phyloP scores from a whole-genome alignment of 2,797 vertebrate species.

The Takifugu ocellatus region DNA sequence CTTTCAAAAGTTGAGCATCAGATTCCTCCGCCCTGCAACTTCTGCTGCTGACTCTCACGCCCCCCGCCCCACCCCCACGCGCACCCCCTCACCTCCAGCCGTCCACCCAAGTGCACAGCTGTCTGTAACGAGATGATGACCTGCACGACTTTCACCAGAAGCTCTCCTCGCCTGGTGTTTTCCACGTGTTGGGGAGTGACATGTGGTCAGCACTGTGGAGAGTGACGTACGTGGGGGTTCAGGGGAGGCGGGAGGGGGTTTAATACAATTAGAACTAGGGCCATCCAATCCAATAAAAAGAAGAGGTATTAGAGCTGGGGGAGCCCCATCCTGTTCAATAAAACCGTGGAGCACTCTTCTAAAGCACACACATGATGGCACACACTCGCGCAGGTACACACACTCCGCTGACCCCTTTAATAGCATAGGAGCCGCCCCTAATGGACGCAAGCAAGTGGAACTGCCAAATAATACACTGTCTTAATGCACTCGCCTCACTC shows the following conservation, averaged over 20 bases:
- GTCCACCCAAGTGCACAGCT: conserved; percentile 50
- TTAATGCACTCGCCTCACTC: conserved; percentile 76
- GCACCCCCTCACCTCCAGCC: conserved; percentile 13
- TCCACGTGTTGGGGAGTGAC: conserved; percentile 31
- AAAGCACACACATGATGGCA: conserved; percentile 55
- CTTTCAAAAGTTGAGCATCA: conserved; percentile 22
- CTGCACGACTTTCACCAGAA: conserved; percentile 43
- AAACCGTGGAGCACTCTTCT: conserved; percentile 69
- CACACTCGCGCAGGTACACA: conserved; percentile 47
- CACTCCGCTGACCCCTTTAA: conserved; percentile 75
- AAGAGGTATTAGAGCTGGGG: conserved; percentile 72
- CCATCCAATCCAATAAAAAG: conserved; percentile 78
- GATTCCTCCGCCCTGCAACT: conserved; percentile 29
- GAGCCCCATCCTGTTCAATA: conserved; percentile 70
- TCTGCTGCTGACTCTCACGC: conserved; percentile 21
- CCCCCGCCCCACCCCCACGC: not conserved
- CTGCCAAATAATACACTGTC: conserved; percentile 78
- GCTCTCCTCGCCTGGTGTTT: conserved; percentile 25
- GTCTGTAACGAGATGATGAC: conserved; percentile 53
- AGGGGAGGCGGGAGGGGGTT: conserved; percentile 28
- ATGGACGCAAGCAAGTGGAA: conserved; percentile 76
- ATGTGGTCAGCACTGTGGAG: conserved; percentile 40
- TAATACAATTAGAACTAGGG: conserved; percentile 76
- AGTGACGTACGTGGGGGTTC: conserved; percentile 32
- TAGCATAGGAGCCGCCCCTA: conserved; percentile 70